Percentiles rank a stretch among this genome's conserved stretches.
Evolutionary conservation across 2,113 vertebrate species (phyloP).

Genomic region (Athene noctua): DNA sequence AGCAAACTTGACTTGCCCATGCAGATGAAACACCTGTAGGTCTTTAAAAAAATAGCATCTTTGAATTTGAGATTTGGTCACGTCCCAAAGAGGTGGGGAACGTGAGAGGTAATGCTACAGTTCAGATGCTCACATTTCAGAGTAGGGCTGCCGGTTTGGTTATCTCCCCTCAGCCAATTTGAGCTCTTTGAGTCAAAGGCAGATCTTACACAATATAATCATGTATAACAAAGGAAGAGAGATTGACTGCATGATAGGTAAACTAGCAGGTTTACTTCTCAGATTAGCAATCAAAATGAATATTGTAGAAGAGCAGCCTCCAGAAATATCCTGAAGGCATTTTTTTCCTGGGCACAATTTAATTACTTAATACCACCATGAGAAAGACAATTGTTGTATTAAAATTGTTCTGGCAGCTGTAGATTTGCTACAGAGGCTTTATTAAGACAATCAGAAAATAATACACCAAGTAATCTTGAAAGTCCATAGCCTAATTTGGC

Average conservation of each 20-base stretch:
- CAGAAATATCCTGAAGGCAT: not conserved
- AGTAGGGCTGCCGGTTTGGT: not conserved
- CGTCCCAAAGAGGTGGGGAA: not conserved
- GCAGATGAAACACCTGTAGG: not conserved
- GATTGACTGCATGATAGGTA: not conserved
- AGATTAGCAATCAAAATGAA: not conserved
- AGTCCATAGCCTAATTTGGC: not conserved
- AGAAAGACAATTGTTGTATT: not conserved
- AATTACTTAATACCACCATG: not conserved
- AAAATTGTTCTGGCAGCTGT: not conserved
- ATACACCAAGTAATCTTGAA: not conserved
- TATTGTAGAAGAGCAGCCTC: not conserved
- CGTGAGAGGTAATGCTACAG: not conserved
- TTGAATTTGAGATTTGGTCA: not conserved
- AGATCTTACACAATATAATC: not conserved
- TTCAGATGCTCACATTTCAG: not conserved
- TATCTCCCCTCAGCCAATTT: not conserved
- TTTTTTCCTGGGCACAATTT: not conserved
- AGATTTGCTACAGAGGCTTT: not conserved
- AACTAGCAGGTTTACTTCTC: not conserved
- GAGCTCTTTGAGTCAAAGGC: not conserved
- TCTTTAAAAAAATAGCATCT: not conserved
- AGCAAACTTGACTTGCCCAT: not conserved
- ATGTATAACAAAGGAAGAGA: not conserved
- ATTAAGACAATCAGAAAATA: conserved; percentile 23